Evolutionary conservation across 92 coral and sea anemone genomes (phyloP).

Genomic region (Phenganax stokvisi): DNA sequence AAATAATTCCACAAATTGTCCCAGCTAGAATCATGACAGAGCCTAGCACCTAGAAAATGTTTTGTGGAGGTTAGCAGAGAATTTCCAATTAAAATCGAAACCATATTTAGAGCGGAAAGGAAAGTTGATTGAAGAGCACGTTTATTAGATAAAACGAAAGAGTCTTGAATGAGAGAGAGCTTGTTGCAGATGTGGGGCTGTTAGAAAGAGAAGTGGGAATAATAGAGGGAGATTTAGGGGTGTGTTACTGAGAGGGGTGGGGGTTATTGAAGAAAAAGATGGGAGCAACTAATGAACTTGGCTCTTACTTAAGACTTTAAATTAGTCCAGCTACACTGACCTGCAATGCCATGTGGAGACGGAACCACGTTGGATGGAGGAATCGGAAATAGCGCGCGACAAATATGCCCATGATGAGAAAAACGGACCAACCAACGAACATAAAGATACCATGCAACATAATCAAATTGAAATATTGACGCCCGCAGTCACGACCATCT

Average conservation of each 20-base stretch:
- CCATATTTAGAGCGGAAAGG: neutral
- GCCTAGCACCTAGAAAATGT: constrained; percentile 55
- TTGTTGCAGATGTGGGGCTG: no score
- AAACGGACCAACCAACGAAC: constrained; percentile 93
- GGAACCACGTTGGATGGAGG: constrained; percentile 87
- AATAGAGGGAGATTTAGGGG: no score
- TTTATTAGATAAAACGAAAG: neutral
- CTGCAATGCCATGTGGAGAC: constrained; percentile 83
- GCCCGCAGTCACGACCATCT: constrained; percentile 65
- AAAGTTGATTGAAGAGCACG: neutral
- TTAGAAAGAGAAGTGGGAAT: no score
- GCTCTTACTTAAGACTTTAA: no score
- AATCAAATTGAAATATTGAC: constrained; percentile 65
- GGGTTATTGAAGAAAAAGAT: no score
- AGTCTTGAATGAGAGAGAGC: no score
- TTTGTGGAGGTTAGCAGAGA: neutral
- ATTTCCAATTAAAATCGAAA: no score
- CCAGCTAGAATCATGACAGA: constrained; percentile 69
- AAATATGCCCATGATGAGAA: constrained; percentile 82
- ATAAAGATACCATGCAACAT: constrained; percentile 90
- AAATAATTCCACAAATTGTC: constrained; percentile 62
- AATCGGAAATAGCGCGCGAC: constrained; percentile 84
- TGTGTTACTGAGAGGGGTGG: no score
- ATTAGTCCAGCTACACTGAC: constrained; percentile 33
- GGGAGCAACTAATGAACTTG: no score